A percentile compares a stretch with the other conserved stretches of the same genome.
Evolutionary conservation across 2,888 invertebrate species (phyloP).

Genomic region (Pollenia angustigena): DNA sequence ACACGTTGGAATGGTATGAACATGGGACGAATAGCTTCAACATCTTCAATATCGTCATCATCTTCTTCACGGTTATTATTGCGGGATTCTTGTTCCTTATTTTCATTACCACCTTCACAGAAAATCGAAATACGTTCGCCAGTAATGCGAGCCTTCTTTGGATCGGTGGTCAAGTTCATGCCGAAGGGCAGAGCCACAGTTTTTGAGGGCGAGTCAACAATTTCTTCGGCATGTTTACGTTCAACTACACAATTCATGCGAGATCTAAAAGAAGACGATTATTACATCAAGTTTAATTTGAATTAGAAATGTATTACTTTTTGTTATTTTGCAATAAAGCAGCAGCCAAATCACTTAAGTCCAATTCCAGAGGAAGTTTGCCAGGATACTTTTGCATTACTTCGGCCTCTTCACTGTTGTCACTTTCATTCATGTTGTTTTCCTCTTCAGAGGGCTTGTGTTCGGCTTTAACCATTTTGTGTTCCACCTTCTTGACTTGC

Average conservation of each 20-base stretch:
- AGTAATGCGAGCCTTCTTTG: conserved; percentile 89
- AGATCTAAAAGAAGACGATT: conserved; percentile 85
- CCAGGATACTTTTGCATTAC: conserved; percentile 86
- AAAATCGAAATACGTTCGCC: conserved; percentile 95
- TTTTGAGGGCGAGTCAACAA: conserved; percentile 90
- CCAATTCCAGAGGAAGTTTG: conserved; percentile 92
- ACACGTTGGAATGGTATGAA: conserved; percentile 84
- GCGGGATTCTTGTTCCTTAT: conserved; percentile 76
- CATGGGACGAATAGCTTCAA: conserved; percentile 83
- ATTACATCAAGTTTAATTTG: conserved; percentile 11
- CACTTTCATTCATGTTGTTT: conserved; percentile 83
- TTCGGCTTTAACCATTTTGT: conserved; percentile 75
- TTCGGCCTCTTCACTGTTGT: conserved; percentile 86
- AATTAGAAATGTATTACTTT: conserved; percentile 83
- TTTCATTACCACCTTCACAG: conserved; percentile 90
- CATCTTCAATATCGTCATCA: conserved; percentile 81
- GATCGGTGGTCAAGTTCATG: conserved; percentile 89
- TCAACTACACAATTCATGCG: conserved; percentile 96
- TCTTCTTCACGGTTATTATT: conserved; percentile 79
- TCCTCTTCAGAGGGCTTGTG: conserved; percentile 75
- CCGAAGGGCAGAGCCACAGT: conserved; percentile 88
- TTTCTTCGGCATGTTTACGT: conserved; percentile 92
- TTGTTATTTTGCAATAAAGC: conserved; percentile 89
- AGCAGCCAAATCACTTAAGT: conserved; percentile 92
- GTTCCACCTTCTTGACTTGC: conserved; percentile 77